Conservation (phyloP, 1,140 invertebrate species). For the Platyscapa corneri region DNA sequence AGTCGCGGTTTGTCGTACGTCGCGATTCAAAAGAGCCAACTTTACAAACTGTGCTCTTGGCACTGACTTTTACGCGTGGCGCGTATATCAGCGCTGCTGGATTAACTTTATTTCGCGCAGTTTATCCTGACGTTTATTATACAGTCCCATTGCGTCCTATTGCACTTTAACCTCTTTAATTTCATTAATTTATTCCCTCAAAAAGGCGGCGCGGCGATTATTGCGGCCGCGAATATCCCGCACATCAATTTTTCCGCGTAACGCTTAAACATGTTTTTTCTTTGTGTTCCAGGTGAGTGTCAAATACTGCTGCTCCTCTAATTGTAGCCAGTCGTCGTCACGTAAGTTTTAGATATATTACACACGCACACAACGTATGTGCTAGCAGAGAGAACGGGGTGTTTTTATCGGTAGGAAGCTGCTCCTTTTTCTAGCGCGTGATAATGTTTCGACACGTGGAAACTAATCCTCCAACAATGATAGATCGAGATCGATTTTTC, state of each 20-base stretch:
- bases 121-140: neutral
- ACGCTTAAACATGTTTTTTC: neutral
- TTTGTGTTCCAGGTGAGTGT: conserved; percentile 43
- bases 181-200: neutral
- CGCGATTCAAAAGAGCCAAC: too few species aligned
- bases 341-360: neutral
- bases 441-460: too few species aligned
- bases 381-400: too few species aligned
- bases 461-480: neutral
- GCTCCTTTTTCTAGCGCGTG: too few species aligned
- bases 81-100: neutral
- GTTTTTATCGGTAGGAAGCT: too few species aligned
- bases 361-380: neutral
- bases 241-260: neutral
- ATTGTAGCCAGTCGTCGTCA: neutral
- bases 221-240: neutral
- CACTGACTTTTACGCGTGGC: too few species aligned
- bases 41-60: too few species aligned
- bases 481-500: neutral
- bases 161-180: neutral
- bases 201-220: neutral
- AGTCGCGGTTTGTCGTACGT: too few species aligned
- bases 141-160: too few species aligned
- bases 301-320: neutral
- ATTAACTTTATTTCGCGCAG: neutral